Percentiles rank a stretch among this genome's conserved stretches.
Evolutionary conservation across 35 echinoderm and acorn worm species (phyloP).

Genomic region (Strongylocentrotus purpuratus): DNA sequence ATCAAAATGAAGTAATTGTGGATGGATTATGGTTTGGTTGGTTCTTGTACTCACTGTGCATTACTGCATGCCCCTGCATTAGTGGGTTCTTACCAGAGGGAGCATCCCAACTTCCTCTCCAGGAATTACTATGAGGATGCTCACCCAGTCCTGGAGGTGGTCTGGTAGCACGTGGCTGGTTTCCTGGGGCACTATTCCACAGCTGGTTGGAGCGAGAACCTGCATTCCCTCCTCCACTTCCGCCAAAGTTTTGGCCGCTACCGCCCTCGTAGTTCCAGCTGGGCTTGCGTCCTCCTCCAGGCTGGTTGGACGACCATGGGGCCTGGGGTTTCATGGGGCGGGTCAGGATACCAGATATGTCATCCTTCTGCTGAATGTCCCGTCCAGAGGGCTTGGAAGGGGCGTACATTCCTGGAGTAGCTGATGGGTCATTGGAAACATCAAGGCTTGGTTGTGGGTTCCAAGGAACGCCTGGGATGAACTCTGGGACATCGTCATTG

Average conservation of each 20-base stretch:
- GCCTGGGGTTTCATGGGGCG: constrained; percentile 89
- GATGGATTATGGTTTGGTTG: constrained; percentile 14
- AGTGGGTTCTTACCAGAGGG: constrained; percentile 52
- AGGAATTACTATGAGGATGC: constrained; percentile 66
- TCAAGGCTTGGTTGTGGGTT: constrained; percentile 82
- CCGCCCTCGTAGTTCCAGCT: constrained; percentile 83
- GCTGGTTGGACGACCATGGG: constrained; percentile 39
- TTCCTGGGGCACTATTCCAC: constrained; percentile 61
- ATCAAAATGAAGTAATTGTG: constrained; percentile 2
- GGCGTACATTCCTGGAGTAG: constrained; percentile 91
- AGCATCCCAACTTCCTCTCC: constrained; percentile 51
- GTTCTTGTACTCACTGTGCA: constrained; percentile 51
- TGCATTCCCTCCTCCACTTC: not conserved
- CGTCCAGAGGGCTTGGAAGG: constrained; percentile 63
- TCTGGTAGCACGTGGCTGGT: constrained; percentile 55
- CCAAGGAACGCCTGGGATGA: constrained; percentile 99
- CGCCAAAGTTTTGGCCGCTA: constrained; percentile 15
- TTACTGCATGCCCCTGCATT: constrained; percentile 50
- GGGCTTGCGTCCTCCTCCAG: constrained; percentile 60
- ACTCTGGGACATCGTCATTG: constrained; percentile 81
- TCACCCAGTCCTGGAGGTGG: constrained; percentile 79
- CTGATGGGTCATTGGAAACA: constrained; percentile 93
- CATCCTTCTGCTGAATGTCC: constrained; percentile 53
- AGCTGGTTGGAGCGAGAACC: constrained; percentile 55
- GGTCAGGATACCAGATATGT: constrained; percentile 89